Base-by-base conservation (phyloP, 2,888 invertebrate genomes). In the Leptinotarsa juncta region DNA sequence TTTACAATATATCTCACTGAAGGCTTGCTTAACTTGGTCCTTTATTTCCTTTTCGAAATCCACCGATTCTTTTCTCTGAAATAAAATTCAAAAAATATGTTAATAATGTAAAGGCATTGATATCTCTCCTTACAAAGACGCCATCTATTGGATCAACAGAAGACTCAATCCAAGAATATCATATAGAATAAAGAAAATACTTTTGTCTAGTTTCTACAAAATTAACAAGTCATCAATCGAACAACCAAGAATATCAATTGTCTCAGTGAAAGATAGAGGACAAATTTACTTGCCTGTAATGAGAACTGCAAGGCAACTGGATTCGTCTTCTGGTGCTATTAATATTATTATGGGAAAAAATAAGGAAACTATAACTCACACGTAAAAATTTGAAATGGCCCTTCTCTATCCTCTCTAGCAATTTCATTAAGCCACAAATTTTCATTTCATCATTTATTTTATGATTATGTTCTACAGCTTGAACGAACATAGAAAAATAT, bases 391-490 rank as follows among this genome's bases (percentile, higher is more conserved):
- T 62, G 72, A 81, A 81, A 60, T 82, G 78, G 15, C 83, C 81
- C 48, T 74, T 78, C 70, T 82, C 80, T 18, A 83, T 82, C 12
- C 78, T 76, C n/a, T 82, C 75, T 18, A 83, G 71, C 42, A 82
- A 66, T 67, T 75, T 81, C 55, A 81, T 65, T 62, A 83, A 74
- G 2, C 81, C 82, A 68, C 78, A 81, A 20, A 80, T 80, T 71
- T 82, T 82, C 42, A 82, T 69, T 72, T 81, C 80, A 49, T 81
- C 80, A 48, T 78, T 78, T 14, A 81, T 78, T 65, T 78, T 77
- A 62, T 73, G 70, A 55, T 82, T 82, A n/a, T 77, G 18, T 65
- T 65, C 73, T 1, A 81, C 79, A 32, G 81, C 81, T 66, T 80
- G 76, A 2, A 78, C 79, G 42, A 81, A 76, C 75, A 78, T 72